phyloP scores from a whole-genome alignment of 2,888 invertebrate genomes.

The Chrysolina oricalcia region DNA sequence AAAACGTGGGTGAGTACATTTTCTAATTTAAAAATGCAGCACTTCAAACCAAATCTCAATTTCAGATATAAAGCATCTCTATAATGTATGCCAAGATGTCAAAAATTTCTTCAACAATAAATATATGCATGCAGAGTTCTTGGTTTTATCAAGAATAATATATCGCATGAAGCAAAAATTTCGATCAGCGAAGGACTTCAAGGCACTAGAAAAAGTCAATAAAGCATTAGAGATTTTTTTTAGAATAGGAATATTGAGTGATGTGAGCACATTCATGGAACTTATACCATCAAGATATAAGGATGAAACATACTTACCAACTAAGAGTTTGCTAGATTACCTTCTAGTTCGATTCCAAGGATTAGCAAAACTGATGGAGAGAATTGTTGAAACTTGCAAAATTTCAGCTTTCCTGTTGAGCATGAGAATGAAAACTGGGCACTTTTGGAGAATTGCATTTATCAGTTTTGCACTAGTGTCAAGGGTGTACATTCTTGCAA shows the following conservation, averaged over 20 bases:
- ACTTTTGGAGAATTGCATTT: constrained; percentile 71
- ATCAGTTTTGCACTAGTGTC: constrained; percentile 70
- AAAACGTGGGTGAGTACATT: constrained; percentile 52
- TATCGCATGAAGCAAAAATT: constrained; percentile 71
- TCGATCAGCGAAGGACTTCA: constrained; percentile 72
- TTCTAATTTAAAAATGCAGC: constrained; percentile 1
- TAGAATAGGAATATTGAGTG: constrained; percentile 64
- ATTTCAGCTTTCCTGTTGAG: constrained; percentile 67
- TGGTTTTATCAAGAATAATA: constrained; percentile 64
- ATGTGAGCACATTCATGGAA: constrained; percentile 59
- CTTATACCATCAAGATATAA: constrained; percentile 52
- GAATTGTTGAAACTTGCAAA: constrained; percentile 67
- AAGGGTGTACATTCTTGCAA: constrained; percentile 70
- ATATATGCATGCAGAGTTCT: constrained; percentile 68
- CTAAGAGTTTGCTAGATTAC: constrained; percentile 72
- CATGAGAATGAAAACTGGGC: constrained; percentile 69
- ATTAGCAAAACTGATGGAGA: constrained; percentile 70
- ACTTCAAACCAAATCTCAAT: constrained; percentile 25
- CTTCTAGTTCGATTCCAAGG: constrained; percentile 72
- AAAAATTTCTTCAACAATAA: constrained; percentile 61
- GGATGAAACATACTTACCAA: constrained; percentile 66
- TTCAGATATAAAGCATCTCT: constrained; percentile 58
- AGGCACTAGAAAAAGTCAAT: constrained; percentile 71
- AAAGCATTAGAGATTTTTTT: constrained; percentile 70
- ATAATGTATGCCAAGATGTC: constrained; percentile 55